These are phyloP conservation scores for Craterocephalus amniculus DNA, from an alignment of 2,797 vertebrate species.

Conservation along the genomic window DNA sequence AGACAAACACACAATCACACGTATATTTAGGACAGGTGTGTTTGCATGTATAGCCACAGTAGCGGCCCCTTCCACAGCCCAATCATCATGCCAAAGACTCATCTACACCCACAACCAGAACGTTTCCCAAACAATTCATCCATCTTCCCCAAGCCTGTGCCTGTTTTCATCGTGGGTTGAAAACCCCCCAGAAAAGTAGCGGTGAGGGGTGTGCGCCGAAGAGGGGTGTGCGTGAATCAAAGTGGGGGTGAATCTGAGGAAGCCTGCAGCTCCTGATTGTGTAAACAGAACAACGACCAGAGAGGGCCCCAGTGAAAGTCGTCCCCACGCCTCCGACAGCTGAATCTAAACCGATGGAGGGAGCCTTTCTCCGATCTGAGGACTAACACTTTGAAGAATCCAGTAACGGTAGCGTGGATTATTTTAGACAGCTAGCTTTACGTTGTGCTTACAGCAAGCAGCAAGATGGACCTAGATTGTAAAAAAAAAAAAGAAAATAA, in stretches of 20 bases:
- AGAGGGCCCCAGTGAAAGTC: conserved; percentile 44
- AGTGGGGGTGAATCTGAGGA: conserved; percentile 41
- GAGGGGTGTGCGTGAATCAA: conserved; percentile 24
- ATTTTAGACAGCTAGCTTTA: conserved; percentile 74
- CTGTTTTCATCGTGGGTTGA: conserved; percentile 65
- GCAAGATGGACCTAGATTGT: conserved; percentile 69
- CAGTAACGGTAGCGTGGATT: conserved; percentile 68
- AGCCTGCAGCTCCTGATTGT: conserved; percentile 54
- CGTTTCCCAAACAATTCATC: conserved; percentile 63
- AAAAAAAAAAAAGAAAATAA: conserved; percentile 3
- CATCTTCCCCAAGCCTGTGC: conserved; percentile 77
- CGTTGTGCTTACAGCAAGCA: conserved; percentile 60
- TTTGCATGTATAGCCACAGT: conserved; percentile 57
- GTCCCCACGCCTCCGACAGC: conserved; percentile 33
- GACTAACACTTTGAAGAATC: conserved; percentile 78
- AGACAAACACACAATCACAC: conserved; percentile 45
- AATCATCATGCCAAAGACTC: conserved; percentile 95
- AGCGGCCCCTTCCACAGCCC: conserved; percentile 85
- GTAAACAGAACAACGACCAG: conserved; percentile 30
- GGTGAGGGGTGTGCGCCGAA: conserved; percentile 15
- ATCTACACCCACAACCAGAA: conserved; percentile 47
- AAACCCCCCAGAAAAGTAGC: conserved; percentile 34
- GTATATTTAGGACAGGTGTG: conserved; percentile 44
- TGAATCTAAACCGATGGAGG: conserved; percentile 22
- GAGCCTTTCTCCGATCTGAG: conserved; percentile 37